A percentile compares a stretch with the other conserved stretches of the same genome.
Evolutionary conservation across 64 coral and sea anemone genomes (phyloP).

Genomic region (Exaiptasia diaphana): DNA sequence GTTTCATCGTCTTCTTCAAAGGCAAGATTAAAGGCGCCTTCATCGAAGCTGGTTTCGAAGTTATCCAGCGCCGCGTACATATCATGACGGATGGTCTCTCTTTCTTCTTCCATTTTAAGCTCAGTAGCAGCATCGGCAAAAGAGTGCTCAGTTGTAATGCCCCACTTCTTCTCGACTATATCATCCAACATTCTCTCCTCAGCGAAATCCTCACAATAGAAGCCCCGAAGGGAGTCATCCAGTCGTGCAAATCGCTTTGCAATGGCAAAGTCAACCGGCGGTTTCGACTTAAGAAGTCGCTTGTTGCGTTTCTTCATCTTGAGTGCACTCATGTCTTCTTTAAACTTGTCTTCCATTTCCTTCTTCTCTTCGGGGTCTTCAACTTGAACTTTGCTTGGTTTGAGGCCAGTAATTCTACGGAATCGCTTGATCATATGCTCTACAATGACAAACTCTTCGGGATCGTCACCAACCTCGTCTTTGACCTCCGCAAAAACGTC

Average conservation of each 20-base stretch:
- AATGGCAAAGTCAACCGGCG: conserved; percentile 27
- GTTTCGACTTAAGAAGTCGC: conserved; percentile 10
- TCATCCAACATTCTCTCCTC: conserved; percentile 78
- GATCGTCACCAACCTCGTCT: conserved; percentile 17
- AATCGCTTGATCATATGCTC: conserved; percentile 79
- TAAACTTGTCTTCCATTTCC: conserved; percentile 42
- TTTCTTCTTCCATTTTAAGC: conserved; percentile 54
- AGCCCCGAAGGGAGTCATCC: conserved; percentile 69
- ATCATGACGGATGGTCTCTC: conserved; percentile 55
- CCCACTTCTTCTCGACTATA: conserved; percentile 81
- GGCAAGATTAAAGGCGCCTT: conserved; percentile 24
- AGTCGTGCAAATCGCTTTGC: conserved; percentile 68
- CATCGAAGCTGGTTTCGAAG: conserved; percentile 40
- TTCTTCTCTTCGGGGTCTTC: conserved; percentile 64
- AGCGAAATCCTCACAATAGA: conserved; percentile 81
- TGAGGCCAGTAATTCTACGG: conserved; percentile 64
- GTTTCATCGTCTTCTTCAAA: conserved; percentile 11
- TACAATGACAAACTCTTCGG: conserved; percentile 73
- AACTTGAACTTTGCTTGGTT: conserved; percentile 63
- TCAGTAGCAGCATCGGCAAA: conserved; percentile 60
- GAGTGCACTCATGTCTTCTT: conserved; percentile 49
- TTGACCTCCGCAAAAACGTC: conserved; percentile 86
- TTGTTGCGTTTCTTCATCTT: conserved; percentile 54
- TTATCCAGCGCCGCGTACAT: conserved; percentile 78
- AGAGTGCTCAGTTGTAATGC: conserved; percentile 48